phyloP scores from a whole-genome alignment of 1,140 invertebrate species.

The Drosophila sechellia region DNA sequence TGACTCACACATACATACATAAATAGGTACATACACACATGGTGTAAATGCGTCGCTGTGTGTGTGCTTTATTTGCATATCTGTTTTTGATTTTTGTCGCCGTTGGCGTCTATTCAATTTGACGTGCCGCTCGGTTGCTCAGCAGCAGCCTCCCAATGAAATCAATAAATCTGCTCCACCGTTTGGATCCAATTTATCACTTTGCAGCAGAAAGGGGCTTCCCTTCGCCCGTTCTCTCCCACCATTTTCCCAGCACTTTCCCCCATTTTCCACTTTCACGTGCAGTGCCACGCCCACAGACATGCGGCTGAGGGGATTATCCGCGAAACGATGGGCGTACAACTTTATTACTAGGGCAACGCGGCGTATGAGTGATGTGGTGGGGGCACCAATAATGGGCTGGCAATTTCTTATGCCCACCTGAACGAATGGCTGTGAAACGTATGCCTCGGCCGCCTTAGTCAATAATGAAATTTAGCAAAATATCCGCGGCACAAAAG shows the following conservation, averaged over 20 bases:
- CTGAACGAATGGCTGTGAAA: conserved; percentile 20
- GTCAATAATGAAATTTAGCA: conserved; percentile 82
- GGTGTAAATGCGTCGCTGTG: neutral
- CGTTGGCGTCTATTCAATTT: conserved; percentile 78
- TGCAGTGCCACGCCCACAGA: conserved; percentile 43
- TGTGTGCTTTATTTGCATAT: conserved; percentile 70
- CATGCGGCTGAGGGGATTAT: conserved; percentile 54
- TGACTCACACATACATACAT: neutral
- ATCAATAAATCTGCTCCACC: conserved; percentile 82
- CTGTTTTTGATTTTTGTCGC: conserved; percentile 82
- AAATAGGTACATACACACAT: neutral
- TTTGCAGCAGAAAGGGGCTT: conserved; percentile 40
- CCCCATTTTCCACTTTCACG: conserved; percentile 32
- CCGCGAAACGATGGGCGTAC: conserved; percentile 52
- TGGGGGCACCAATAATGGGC: conserved; percentile 2
- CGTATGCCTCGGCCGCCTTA: conserved; percentile 35
- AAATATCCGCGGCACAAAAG: conserved; percentile 70
- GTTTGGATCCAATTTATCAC: conserved; percentile 83
- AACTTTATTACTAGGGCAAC: conserved; percentile 68
- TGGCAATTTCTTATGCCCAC: conserved; percentile 57
- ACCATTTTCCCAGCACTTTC: conserved; percentile 4
- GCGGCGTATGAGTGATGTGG: conserved; percentile 69
- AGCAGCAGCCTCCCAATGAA: conserved; percentile 56
- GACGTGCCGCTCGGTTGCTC: conserved; percentile 56
- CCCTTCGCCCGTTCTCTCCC: neutral